Conservation (phyloP, 2,888 invertebrate genomes). For the Octonoba sinensis region DNA sequence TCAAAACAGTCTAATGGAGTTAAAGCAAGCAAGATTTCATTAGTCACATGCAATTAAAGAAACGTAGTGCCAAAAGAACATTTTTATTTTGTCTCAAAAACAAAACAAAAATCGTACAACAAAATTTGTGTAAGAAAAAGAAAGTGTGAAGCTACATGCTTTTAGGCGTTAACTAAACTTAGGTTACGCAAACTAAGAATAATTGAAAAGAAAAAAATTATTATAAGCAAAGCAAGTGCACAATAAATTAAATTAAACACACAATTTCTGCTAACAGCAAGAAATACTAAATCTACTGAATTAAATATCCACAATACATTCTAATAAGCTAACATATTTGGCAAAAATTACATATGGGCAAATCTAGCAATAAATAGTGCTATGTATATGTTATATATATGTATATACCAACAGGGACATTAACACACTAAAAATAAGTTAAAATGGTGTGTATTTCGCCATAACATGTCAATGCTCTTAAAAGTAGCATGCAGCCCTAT, state of each 20-base stretch:
- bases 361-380: constrained; percentile 62
- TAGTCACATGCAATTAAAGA: constrained; percentile 45
- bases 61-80: constrained; percentile 32
- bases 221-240: neutral
- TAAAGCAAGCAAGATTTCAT: no score
- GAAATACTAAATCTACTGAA: constrained; percentile 17
- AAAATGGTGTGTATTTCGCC: constrained; percentile 58
- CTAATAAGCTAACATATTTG: constrained; percentile 64
- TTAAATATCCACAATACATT: constrained; percentile 47
- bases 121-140: constrained; percentile 25
- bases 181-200: constrained; percentile 50
- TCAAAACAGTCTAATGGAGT: no score
- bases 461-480: constrained; percentile 63
- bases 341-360: constrained; percentile 51
- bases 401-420: constrained; percentile 55
- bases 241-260: constrained; percentile 7
- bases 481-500: constrained; percentile 48
- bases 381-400: constrained; percentile 58
- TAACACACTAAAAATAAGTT: constrained; percentile 65
- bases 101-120: constrained; percentile 28
- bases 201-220: constrained; percentile 2
- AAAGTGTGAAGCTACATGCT: constrained; percentile 44
- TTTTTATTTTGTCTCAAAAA: constrained; percentile 36
- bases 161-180: constrained; percentile 60
- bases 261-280: constrained; percentile 51